Conservation (phyloP, 1,140 invertebrate genomes). For the Danaus plexippus region DNA sequence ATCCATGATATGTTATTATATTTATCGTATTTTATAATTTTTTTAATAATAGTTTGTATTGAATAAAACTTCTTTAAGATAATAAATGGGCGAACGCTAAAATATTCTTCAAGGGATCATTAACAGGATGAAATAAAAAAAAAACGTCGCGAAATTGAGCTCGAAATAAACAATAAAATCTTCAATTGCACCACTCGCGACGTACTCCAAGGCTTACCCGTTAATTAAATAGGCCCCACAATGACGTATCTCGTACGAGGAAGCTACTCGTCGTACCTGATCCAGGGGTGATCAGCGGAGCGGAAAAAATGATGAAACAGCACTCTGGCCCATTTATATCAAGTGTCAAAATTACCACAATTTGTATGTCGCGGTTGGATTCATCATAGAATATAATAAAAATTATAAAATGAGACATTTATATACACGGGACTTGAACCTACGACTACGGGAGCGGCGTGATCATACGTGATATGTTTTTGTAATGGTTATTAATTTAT, state of each 20-base stretch:
- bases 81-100: no score
- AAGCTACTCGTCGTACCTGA: slow-evolving; percentile 29
- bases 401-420: no score
- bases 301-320: slow-evolving; percentile 56
- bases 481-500: no score
- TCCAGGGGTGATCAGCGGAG: slow-evolving; percentile 39
- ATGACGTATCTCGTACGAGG: slow-evolving; percentile 29
- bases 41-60: no score
- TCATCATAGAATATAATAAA: no score
- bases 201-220: slow-evolving; percentile 14
- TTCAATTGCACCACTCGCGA: slow-evolving; percentile 26
- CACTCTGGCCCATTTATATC: slow-evolving; percentile 49
- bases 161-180: slow-evolving; percentile 30
- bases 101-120: no score
- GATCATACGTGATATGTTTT: no score
- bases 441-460: no score
- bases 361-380: slow-evolving; percentile 3
- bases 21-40: no score
- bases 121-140: slow-evolving; percentile 6
- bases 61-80: no score
- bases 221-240: slow-evolving; percentile 16
- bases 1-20: no score
- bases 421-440: no score
- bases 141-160: slow-evolving; percentile 7
- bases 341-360: slow-evolving; percentile 34